These are phyloP conservation scores for Centropus bengalensis DNA, from an alignment of 2,113 vertebrate species.

Conservation along the genomic window DNA sequence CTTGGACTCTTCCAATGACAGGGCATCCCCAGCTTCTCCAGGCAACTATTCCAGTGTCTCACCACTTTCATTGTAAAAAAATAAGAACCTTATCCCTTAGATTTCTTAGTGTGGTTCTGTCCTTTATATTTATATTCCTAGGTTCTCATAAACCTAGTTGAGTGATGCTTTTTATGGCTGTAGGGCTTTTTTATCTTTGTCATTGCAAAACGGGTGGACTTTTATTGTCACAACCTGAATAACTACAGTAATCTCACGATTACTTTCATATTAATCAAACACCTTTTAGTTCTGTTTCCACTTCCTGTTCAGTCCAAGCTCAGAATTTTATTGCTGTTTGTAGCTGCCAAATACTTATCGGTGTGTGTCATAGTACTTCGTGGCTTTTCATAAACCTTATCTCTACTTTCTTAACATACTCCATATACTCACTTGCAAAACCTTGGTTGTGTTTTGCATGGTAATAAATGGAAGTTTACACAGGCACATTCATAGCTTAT, in stretches of 20 bases:
- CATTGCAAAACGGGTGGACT: neutral
- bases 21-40: neutral
- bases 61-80: neutral
- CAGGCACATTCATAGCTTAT: neutral
- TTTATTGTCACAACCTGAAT: neutral
- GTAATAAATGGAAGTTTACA: conserved; percentile 9
- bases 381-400: conserved; percentile 7
- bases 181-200: fast-evolving
- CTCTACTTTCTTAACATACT: neutral
- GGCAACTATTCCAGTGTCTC: neutral
- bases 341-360: neutral
- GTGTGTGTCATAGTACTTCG: neutral
- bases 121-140: neutral
- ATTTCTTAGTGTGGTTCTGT: neutral
- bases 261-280: neutral
- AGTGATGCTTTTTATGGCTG: neutral
- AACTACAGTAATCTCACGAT: neutral
- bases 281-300: neutral
- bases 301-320: neutral
- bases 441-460: neutral
- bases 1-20: neutral
- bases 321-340: neutral
- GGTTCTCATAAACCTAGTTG: neutral
- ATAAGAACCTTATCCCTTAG: neutral
- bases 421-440: neutral